Conservation (phyloP, 2,113 vertebrate species). For the Ctenomys sociabilis region DNA sequence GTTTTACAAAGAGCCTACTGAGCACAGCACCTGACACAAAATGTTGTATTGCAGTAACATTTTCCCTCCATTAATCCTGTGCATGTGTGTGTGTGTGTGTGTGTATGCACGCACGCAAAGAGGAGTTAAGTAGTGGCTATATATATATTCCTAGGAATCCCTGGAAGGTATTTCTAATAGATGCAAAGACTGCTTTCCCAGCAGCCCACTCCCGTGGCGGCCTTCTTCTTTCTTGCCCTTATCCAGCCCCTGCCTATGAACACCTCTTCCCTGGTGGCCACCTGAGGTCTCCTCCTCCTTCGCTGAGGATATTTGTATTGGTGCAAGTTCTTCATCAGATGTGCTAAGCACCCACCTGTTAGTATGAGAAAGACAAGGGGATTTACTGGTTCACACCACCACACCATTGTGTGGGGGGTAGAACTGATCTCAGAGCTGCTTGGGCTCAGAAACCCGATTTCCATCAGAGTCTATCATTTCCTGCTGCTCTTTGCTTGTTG, state of each 20-base stretch:
- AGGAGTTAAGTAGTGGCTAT: not conserved
- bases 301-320: not conserved
- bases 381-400: not conserved
- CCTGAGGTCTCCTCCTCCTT: not conserved
- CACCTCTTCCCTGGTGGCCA: not conserved
- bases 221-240: not conserved
- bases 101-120: not conserved
- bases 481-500: not conserved
- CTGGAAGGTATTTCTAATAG: not conserved
- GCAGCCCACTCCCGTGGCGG: not conserved
- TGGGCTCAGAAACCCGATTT: conserved; percentile 8
- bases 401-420: not conserved
- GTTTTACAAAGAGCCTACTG: not conserved
- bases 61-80: not conserved
- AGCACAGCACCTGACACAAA: not conserved
- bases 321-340: conserved; percentile 26
- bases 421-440: not conserved
- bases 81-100: not conserved
- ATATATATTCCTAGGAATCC: not conserved
- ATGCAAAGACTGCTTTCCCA: not conserved
- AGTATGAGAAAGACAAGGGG: not conserved
- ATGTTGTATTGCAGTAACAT: not conserved
- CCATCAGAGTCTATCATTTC: not conserved
- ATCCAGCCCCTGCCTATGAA: not conserved
- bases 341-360: not conserved